Percentiles rank a stretch among this genome's conserved stretches.
Evolutionary conservation across 2,888 invertebrate genomes (phyloP).

Genomic region (Philonicus albiceps): DNA sequence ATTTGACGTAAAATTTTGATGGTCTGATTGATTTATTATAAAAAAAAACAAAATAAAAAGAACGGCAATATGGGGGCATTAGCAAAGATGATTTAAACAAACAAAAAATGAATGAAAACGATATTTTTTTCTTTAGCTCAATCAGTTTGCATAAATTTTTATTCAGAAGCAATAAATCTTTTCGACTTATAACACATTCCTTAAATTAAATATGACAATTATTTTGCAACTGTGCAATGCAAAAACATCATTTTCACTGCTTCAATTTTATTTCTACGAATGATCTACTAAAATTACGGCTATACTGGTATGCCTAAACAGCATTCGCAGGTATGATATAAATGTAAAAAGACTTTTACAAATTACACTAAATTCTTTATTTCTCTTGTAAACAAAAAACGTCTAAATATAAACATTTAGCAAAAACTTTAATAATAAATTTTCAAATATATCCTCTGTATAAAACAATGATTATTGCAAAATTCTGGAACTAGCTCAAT

Average conservation of each 20-base stretch:
- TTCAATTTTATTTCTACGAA: not conserved
- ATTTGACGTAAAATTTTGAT: not conserved
- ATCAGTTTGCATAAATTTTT: constrained; percentile 35
- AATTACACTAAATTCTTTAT: constrained; percentile 29
- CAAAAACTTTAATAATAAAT: not conserved
- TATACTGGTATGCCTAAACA: not conserved
- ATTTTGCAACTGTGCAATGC: not conserved
- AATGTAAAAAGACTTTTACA: constrained; percentile 16
- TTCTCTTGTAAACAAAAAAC: constrained; percentile 35
- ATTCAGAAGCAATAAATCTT: constrained; percentile 40
- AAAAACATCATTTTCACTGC: constrained; percentile 19
- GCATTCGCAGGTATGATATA: constrained; percentile 1
- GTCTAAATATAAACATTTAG: constrained; percentile 13
- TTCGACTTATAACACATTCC: constrained; percentile 35
- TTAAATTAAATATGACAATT: not conserved
- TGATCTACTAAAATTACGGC: not conserved
- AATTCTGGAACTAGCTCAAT: not conserved
- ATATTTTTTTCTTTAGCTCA: constrained; percentile 19
- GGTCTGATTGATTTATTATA: not conserved
- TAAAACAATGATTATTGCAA: constrained; percentile 35
- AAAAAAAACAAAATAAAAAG: not conserved
- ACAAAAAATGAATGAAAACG: constrained; percentile 43
- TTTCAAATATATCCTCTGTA: not conserved
- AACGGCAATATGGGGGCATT: not conserved
- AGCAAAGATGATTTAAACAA: constrained; percentile 26